Evolutionary conservation across 2,797 vertebrate genomes (phyloP).

Genomic region (Channa striata): DNA sequence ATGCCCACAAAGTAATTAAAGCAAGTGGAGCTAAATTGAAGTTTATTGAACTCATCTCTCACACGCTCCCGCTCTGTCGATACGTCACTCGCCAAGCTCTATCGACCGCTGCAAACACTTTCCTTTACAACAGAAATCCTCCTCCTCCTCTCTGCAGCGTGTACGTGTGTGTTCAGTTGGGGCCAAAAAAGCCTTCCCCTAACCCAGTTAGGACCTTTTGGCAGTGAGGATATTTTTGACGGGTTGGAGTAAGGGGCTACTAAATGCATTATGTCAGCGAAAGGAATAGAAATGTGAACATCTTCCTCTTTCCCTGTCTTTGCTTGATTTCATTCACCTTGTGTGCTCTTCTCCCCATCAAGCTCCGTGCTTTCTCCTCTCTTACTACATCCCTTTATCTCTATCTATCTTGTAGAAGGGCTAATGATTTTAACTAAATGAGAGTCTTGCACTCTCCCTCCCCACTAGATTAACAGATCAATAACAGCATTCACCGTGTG

Average conservation of each 20-base stretch:
- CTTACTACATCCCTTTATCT: conserved; percentile 37
- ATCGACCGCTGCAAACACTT: conserved; percentile 73
- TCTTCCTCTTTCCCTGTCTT: too few species aligned
- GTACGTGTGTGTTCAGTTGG: neutral
- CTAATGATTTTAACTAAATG: conserved; percentile 78
- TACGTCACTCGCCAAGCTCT: conserved; percentile 75
- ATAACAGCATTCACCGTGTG: conserved; percentile 57
- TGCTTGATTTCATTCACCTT: conserved; percentile 12
- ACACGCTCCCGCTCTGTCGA: conserved; percentile 67
- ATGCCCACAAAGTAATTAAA: conserved; percentile 80
- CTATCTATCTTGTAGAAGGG: conserved; percentile 53
- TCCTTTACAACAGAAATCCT: conserved; percentile 53
- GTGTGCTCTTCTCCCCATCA: neutral
- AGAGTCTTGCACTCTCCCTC: conserved; percentile 67
- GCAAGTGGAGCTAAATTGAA: conserved; percentile 83
- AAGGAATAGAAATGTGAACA: too few species aligned
- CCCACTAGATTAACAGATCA: conserved; percentile 74
- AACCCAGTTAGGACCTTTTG: too few species aligned
- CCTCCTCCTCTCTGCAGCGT: conserved; percentile 49
- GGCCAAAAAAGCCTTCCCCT: conserved; percentile 13
- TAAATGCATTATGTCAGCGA: too few species aligned
- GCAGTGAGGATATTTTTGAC: too few species aligned
- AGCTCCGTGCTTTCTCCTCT: conserved; percentile 21
- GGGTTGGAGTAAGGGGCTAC: too few species aligned
- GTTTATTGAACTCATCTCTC: conserved; percentile 84